These are phyloP conservation scores for Danio tinwini DNA, from an alignment of 2,797 vertebrate species.

Conservation along the genomic window DNA sequence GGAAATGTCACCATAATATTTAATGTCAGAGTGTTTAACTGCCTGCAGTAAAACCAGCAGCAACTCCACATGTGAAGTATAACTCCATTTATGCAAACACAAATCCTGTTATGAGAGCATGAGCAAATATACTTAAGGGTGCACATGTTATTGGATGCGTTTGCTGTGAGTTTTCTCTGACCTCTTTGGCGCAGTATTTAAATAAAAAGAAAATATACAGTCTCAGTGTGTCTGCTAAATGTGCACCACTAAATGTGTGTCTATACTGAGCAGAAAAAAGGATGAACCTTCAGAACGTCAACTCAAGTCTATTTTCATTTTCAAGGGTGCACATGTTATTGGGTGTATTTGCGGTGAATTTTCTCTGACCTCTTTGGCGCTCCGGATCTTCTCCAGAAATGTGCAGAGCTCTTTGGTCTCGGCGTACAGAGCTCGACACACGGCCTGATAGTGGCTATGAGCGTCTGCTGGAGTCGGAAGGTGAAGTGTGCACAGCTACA, in stretches of 20 bases:
- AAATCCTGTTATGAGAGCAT: neutral
- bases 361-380: constrained; percentile 92
- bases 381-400: constrained; percentile 95
- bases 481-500: constrained; percentile 89
- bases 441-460: constrained; percentile 92
- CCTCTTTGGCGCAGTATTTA: constrained; percentile 97
- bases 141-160: no score
- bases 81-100: neutral
- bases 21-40: constrained; percentile 39
- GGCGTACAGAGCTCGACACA: constrained; percentile 93
- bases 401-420: constrained; percentile 94
- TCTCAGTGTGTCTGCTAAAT: no score
- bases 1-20: constrained; percentile 38
- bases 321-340: no score
- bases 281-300: neutral
- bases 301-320: no score
- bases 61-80: neutral
- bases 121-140: no score
- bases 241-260: no score
- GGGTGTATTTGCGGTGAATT: neutral
- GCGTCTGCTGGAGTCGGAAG: constrained; percentile 87
- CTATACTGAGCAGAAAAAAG: neutral
- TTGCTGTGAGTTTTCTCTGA: constrained; percentile 69
- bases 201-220: no score
- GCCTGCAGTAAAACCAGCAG: constrained; percentile 12